Conservation (phyloP, 2,888 invertebrate genomes). For the Lasioglossum calceatum region DNA sequence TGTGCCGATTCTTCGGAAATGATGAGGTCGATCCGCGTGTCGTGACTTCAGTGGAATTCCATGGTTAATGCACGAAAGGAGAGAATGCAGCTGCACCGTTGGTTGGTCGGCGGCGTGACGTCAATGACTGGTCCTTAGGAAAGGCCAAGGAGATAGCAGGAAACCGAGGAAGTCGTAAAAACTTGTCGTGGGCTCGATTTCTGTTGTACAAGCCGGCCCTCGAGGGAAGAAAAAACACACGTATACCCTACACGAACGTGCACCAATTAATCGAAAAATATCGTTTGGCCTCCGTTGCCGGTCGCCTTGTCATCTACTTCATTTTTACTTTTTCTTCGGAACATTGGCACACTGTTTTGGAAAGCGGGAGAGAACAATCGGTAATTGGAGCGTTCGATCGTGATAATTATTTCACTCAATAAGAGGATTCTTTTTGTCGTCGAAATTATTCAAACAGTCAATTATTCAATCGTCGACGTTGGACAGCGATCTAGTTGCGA, state of each 20-base stretch:
- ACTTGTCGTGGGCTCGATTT: slow-evolving; percentile 47
- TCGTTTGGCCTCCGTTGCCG: neutral
- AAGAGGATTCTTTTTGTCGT: too few relatives aligned
- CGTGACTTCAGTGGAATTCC: slow-evolving; percentile 64
- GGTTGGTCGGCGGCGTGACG: slow-evolving; percentile 60
- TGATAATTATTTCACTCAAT: too few relatives aligned
- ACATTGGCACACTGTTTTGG: neutral
- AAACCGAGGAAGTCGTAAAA: slow-evolving; percentile 56
- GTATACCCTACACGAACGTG: neutral
- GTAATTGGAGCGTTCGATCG: neutral
- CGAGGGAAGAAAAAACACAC: neutral
- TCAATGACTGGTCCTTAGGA: slow-evolving; percentile 64
- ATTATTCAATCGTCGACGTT: too few relatives aligned
- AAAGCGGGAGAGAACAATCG: neutral
- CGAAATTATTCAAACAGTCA: too few relatives aligned
- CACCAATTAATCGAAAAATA: slow-evolving; percentile 26
- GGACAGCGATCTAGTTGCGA: neutral
- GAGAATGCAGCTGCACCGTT: slow-evolving; percentile 60
- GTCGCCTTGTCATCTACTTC: neutral
- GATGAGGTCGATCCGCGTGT: slow-evolving; percentile 55
- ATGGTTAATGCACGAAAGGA: slow-evolving; percentile 57
- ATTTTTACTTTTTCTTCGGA: neutral
- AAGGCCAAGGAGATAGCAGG: slow-evolving; percentile 58
- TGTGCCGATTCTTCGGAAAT: slow-evolving; percentile 56
- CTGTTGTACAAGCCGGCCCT: neutral